phyloP scores from a whole-genome alignment of 2,797 vertebrate genomes.

The Gobio occitaniae region DNA sequence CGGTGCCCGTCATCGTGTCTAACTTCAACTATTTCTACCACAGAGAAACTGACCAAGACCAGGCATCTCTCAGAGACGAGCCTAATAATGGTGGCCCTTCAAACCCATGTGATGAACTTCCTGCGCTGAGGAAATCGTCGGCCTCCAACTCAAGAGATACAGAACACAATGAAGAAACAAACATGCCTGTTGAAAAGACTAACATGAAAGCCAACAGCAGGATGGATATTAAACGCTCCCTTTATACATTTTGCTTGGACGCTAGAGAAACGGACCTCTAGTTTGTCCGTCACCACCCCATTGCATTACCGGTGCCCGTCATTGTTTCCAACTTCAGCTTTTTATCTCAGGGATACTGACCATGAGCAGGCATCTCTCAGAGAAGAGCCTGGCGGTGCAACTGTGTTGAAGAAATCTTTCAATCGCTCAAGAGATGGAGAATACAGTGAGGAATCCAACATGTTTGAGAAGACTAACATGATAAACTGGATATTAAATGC shows the following conservation, averaged over 20 bases:
- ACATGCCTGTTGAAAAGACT: constrained; percentile 79
- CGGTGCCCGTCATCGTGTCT: constrained; percentile 95
- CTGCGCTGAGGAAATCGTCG: constrained; percentile 81
- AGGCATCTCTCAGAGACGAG: constrained; percentile 87
- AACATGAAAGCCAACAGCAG: constrained; percentile 90
- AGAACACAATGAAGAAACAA: constrained; percentile 79
- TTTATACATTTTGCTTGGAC: constrained; percentile 94
- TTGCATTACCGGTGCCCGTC: constrained; percentile 91
- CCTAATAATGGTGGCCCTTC: constrained; percentile 69
- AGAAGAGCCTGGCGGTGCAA: constrained; percentile 66
- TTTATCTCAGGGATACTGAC: constrained; percentile 94
- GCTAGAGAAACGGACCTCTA: constrained; percentile 93
- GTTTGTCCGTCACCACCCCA: constrained; percentile 67
- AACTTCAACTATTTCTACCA: constrained; percentile 99
- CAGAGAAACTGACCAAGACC: constrained; percentile 93
- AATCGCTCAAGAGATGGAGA: constrained; percentile 78
- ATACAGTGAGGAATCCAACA: constrained; percentile 73
- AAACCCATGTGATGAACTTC: constrained; percentile 71
- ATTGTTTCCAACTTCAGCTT: constrained; percentile 98
- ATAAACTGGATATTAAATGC: constrained; percentile 84
- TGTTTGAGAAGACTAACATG: constrained; percentile 82
- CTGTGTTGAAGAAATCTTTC: constrained; percentile 80
- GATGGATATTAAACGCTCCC: constrained; percentile 87
- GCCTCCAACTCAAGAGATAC: constrained; percentile 77
- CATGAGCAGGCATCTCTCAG: constrained; percentile 87